Conservation (phyloP, 2,888 invertebrate genomes). For the Drosophila lacicola region DNA sequence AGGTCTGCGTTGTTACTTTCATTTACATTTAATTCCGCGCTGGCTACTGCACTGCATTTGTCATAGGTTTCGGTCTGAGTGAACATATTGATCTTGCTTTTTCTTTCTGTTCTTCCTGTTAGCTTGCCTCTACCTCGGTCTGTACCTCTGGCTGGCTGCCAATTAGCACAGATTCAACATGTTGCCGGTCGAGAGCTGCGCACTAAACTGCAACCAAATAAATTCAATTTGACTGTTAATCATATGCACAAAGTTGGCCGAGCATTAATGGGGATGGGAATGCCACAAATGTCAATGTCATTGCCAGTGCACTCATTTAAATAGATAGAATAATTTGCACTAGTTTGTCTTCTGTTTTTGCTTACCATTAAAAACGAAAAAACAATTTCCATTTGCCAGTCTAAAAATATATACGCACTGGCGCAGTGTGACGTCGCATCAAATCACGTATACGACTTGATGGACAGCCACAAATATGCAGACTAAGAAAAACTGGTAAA, state of each 20-base stretch:
- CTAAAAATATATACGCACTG: constrained; percentile 41
- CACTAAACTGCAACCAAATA: constrained; percentile 51
- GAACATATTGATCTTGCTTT: constrained; percentile 44
- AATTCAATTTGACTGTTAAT: constrained; percentile 40
- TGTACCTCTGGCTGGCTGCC: constrained; percentile 51
- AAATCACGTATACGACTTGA: constrained; percentile 53
- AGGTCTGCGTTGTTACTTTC: constrained; percentile 22
- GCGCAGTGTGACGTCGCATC: constrained; percentile 10
- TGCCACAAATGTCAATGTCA: constrained; percentile 45
- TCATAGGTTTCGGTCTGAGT: constrained; percentile 18
- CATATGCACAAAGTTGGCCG: constrained; percentile 17
- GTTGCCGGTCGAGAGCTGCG: constrained; percentile 41
- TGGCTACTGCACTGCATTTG: constrained; percentile 14
- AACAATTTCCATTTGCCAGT: constrained; percentile 11
- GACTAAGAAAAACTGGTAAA: not conserved
- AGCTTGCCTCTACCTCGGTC: not conserved
- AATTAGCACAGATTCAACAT: constrained; percentile 62
- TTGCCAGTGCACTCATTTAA: constrained; percentile 17
- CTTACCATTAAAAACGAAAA: constrained; percentile 12
- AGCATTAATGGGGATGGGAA: not conserved
- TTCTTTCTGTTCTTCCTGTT: constrained; percentile 1
- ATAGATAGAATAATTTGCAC: not conserved
- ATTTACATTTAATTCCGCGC: constrained; percentile 4
- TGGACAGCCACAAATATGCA: constrained; percentile 1
- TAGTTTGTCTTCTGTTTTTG: constrained; percentile 2